Base-by-base conservation (phyloP, 2,113 vertebrate genomes). In the Montifringilla adamsi region DNA sequence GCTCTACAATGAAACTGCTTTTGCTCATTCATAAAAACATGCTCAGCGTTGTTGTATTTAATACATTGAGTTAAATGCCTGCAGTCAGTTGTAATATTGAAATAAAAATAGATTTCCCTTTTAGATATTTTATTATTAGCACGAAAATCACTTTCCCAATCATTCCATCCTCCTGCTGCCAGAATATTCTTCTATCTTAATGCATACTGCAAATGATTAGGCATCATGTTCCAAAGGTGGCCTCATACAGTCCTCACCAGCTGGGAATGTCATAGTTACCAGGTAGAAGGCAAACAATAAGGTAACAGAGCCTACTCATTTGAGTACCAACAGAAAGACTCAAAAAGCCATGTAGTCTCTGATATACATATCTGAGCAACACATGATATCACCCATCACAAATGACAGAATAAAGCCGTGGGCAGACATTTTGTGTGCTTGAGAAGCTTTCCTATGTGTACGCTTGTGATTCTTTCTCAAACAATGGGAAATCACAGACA, bases 1-100 rank as follows among this genome's bases (percentile, higher is more conserved):
- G 64, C 9, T 75, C 44, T 35, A 4, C 22, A 41, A 26, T 39
- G 69, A 60, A 76, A 43, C 20, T 68, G 24, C 53, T 76, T 94
- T 83, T 85, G 41, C 31, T 93, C 85, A 94, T 93, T 95, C 94
- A 95, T 85, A 94, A 87, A 89, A 81, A 30, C 12, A 26, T 12
- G 26, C 50, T 77, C 41, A 31, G 41, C 0, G 0, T 22, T 91
- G 60, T 60, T 80, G 23, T 59, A 62, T 55, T 73, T 74, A 70
- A 84, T 60, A 66, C 30, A 55, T 31, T 31, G 24, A 41, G 75
- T 77, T 28, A 37, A 43, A 44, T 43, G 23, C n/a, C 78, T 80
- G 19, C 35, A 55, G 50, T 66, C 83, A 58, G 63, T 58, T 80
- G 59, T 84, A 80, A 84, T 84, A 77, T 23, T 92, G 59, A 86